Evolutionary conservation across 2,797 vertebrate genomes (phyloP).

Genomic region (Catharus ustulatus): DNA sequence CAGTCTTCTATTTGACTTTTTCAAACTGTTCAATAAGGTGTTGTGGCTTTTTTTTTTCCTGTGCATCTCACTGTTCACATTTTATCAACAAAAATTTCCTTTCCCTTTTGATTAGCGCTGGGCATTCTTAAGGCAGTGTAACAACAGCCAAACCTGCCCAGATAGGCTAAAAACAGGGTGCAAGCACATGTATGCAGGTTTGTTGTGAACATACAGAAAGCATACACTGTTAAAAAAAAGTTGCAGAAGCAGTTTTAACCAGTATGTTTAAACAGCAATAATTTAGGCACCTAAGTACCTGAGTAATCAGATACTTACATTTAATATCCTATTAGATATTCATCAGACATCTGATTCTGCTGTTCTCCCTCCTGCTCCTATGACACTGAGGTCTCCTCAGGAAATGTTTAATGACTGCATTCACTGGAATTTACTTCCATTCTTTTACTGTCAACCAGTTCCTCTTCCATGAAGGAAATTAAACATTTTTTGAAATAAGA

Average conservation of each 20-base stretch:
- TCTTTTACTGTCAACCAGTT: neutral
- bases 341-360: neutral
- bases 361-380: neutral
- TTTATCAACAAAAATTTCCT: neutral
- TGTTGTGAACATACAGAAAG: neutral
- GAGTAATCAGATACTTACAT: neutral
- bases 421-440: neutral
- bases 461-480: neutral
- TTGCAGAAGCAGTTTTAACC: neutral
- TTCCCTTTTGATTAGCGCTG: neutral
- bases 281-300: neutral
- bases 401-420: neutral
- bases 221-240: neutral
- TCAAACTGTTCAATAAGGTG: neutral
- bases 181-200: neutral
- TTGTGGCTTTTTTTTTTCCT: neutral
- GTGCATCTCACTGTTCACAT: neutral
- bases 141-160: neutral
- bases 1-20: neutral
- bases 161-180: neutral
- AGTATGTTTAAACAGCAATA: neutral
- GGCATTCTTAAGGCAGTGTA: neutral
- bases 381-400: neutral
- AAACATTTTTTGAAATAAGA: neutral
- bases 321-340: neutral